These are phyloP conservation scores for Alentia gelatinosa DNA, from an alignment of 2,888 invertebrate species.

Conservation along the genomic window DNA sequence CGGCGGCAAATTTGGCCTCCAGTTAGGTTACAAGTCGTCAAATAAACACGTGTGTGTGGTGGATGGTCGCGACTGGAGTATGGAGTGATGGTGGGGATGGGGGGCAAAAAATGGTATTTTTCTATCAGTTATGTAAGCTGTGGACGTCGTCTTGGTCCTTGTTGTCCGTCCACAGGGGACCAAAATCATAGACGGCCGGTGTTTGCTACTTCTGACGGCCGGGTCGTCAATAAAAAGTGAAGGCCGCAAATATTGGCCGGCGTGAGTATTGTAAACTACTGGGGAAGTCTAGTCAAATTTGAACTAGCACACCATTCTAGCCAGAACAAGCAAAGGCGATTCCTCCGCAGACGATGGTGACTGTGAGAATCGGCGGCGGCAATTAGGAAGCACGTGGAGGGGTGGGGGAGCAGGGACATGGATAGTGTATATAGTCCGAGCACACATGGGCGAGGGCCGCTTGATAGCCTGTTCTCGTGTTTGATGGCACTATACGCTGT, in stretches of 20 bases:
- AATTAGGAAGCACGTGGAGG: background rate
- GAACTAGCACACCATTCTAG: slow-evolving; percentile 40
- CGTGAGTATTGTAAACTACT: slow-evolving; percentile 16
- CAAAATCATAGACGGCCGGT: background rate
- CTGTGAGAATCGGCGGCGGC: background rate
- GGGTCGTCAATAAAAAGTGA: slow-evolving; percentile 43
- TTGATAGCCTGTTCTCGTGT: background rate
- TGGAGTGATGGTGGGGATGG: background rate
- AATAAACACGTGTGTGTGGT: background rate
- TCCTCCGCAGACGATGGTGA: background rate
- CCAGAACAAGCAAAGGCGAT: slow-evolving; percentile 20
- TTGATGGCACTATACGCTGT: background rate
- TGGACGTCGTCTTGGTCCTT: background rate
- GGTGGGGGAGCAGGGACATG: background rate
- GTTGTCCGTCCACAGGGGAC: background rate
- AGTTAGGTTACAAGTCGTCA: slow-evolving; percentile 44
- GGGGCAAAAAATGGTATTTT: background rate
- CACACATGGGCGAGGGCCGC: background rate
- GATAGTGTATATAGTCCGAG: background rate
- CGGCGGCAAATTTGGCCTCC: slow-evolving; percentile 22
- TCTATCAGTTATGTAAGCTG: slow-evolving; percentile 22
- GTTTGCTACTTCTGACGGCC: slow-evolving; percentile 23
- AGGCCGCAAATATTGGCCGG: slow-evolving; percentile 39
- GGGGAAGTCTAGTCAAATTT: slow-evolving; percentile 42
- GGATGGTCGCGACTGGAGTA: background rate